Evolutionary conservation across 2,888 invertebrate genomes (phyloP), one percentile per base, ranked within the genome.

Genomic region (Drosophila infuscata): DNA sequence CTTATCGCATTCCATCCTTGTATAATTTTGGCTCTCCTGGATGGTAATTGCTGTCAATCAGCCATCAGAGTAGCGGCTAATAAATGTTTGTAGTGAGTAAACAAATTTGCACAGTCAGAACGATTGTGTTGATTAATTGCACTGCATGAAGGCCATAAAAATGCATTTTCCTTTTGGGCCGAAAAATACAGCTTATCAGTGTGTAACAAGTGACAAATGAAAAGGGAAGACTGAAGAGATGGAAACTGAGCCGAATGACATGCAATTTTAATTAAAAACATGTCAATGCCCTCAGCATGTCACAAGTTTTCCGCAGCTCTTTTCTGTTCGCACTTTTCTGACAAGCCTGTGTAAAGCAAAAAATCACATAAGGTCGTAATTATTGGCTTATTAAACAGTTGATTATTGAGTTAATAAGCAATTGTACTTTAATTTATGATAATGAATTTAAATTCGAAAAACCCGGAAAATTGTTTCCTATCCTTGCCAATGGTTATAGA

Each of bases 201-300:
- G 11, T n/a, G 30, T 30, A 43, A 32, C 32, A 57, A 57, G 32
- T 15, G 30, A 20, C 32, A 57, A 32, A 20, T 43, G 5, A 30
- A 51, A 7, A 11, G 30, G 51, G 7, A 6, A n/a, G 30, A 6
- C n/a, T n/a, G 25, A 25, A 25, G 25, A n/a, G 30, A 6, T 11
- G 11, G 30, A 11, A 17, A 49, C 49, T 51, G 17, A 51, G 32
- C 15, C 12, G 20, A 30, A 30, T 20, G 43, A 43, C 8, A 53
- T 46, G 53, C 43, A 43, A 43, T 62, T 62, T 62, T 62, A 62
- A 62, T 62, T 62, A 62, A 62, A 62, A 35, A 15, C 62, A 33
- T 46, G 62, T 38, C 32, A 41, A 38, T 38, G 51, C 46, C 46
- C 15, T 20, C 8, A 15, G 15, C 20, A 15, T 8, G 25, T 3